A percentile compares a stretch with the other conserved stretches of the same genome.
Conservation (phyloP, 2,797 vertebrate genomes). For the Rhynchotus rufescens region DNA sequence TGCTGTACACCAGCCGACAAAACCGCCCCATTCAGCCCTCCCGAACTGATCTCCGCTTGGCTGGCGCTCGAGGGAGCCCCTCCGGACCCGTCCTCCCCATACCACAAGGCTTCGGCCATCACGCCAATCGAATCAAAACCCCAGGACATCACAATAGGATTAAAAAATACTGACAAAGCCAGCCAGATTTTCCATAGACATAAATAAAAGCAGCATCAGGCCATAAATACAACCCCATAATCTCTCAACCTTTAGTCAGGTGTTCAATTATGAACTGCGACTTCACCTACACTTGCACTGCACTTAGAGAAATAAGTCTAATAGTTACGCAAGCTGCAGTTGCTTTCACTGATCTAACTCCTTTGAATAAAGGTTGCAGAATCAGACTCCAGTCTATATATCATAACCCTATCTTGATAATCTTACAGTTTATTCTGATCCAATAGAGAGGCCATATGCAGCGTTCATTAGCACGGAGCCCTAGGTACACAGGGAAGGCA, state of each 20-base stretch:
- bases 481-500: neutral
- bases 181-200: conserved; percentile 1
- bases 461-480: neutral
- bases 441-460: neutral
- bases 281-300: neutral
- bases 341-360: conserved; percentile 26
- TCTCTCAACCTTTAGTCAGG: conserved; percentile 10
- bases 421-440: neutral
- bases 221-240: neutral
- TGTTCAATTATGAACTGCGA: neutral
- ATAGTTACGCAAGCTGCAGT: conserved; percentile 14
- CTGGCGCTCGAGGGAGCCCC: neutral
- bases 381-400: neutral
- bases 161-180: conserved; percentile 32
- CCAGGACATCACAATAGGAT: conserved; percentile 59
- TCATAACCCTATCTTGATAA: neutral
- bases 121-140: conserved; percentile 26
- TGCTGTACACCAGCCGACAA: conserved; percentile 30
- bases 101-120: conserved; percentile 56
- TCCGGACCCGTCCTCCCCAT: conserved; percentile 25
- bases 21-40: conserved; percentile 35
- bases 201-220: neutral
- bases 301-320: neutral
- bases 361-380: neutral
- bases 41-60: conserved; percentile 47